phyloP scores from a whole-genome alignment of 2,797 vertebrate species.

The Arctocebus calabarensis region DNA sequence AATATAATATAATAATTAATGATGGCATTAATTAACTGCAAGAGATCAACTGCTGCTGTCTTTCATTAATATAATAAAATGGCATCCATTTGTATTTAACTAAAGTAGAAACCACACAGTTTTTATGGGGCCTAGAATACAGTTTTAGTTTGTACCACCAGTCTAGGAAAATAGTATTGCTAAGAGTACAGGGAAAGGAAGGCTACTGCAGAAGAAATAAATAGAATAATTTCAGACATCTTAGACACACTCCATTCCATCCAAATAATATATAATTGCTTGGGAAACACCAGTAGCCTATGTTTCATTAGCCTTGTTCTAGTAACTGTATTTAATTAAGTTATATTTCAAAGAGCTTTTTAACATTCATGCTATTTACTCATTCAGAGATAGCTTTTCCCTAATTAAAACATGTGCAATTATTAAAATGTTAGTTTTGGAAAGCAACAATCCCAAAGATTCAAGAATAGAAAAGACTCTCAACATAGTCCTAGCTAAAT shows the following conservation, averaged over 20 bases:
- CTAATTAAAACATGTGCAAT: conserved; percentile 65
- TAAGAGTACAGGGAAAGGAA: background rate
- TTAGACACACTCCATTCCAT: background rate
- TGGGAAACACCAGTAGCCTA: conserved; percentile 18
- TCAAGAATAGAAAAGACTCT: background rate
- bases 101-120: background rate
- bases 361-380: conserved; percentile 49
- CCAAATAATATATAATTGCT: conserved; percentile 50
- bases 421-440: conserved; percentile 56
- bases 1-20: background rate
- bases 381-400: conserved; percentile 49
- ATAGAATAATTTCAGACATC: conserved; percentile 26
- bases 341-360: conserved; percentile 64
- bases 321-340: conserved; percentile 50
- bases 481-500: background rate
- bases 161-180: conserved; percentile 18
- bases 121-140: background rate
- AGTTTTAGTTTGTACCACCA: background rate
- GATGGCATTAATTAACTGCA: background rate
- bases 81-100: background rate
- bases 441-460: conserved; percentile 38
- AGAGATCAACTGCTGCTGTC: background rate
- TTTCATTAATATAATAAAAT: background rate
- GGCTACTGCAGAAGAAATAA: background rate
- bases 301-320: conserved; percentile 58